Conservation (phyloP, 2,888 invertebrate genomes). For the Standfussiana lucernea region DNA sequence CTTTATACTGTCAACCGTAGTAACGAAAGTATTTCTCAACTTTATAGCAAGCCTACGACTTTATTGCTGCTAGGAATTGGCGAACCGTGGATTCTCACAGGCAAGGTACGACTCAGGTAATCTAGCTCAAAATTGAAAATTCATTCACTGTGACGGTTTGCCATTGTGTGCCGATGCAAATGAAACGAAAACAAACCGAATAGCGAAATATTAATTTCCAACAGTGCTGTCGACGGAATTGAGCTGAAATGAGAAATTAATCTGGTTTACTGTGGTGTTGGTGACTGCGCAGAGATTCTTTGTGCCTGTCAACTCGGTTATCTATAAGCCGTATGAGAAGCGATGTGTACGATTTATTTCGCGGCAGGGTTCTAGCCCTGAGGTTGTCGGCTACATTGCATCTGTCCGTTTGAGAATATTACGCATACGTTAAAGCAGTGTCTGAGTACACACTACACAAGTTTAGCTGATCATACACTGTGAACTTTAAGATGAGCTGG, state of each 20-base stretch:
- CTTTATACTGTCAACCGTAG: constrained; percentile 69
- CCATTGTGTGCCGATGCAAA: constrained; percentile 70
- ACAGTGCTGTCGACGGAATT: constrained; percentile 66
- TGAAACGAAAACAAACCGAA: constrained; percentile 76
- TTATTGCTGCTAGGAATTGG: constrained; percentile 55
- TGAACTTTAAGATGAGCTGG: constrained; percentile 65
- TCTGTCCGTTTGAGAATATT: constrained; percentile 78
- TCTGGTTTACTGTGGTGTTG: constrained; percentile 72
- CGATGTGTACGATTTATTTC: constrained; percentile 77
- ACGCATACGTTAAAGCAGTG: constrained; percentile 74
- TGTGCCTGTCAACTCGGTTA: constrained; percentile 72
- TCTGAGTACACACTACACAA: constrained; percentile 44
- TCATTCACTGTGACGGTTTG: constrained; percentile 66
- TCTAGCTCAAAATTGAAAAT: constrained; percentile 70
- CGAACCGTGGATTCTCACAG: constrained; percentile 60
- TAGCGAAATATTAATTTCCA: constrained; percentile 74
- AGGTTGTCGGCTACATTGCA: constrained; percentile 77
- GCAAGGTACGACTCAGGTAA: constrained; percentile 52
- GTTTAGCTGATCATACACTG: constrained; percentile 44
- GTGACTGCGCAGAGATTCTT: constrained; percentile 66
- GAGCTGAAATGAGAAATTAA: constrained; percentile 74
- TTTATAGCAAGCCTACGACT: constrained; percentile 53
- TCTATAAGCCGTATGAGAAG: constrained; percentile 66
- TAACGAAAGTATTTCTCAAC: constrained; percentile 67
- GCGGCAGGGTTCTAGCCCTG: constrained; percentile 78